Percentiles rank a stretch among this genome's conserved stretches.
These are phyloP conservation scores for Lasiommata megera DNA, from an alignment of 2,888 invertebrate species.

Conservation along the genomic window DNA sequence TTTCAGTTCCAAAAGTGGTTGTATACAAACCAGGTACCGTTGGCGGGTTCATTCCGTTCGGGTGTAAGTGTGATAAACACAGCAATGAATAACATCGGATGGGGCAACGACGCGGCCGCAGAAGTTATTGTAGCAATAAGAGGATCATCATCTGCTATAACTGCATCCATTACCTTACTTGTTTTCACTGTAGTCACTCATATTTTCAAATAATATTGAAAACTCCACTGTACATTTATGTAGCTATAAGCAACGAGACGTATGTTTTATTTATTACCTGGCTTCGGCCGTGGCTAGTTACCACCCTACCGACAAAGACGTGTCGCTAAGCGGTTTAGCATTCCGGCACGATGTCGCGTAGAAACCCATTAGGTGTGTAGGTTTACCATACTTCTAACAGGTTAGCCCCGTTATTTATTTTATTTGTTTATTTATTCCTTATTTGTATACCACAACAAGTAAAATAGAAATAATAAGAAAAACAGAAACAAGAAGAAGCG, in stretches of 20 bases:
- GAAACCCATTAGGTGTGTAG: no score
- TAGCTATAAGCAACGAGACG: neutral
- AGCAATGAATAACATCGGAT: slow-evolving; percentile 52
- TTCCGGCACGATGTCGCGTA: no score
- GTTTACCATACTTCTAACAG: no score
- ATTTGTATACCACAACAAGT: no score
- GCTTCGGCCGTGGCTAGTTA: no score
- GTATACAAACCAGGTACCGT: slow-evolving; percentile 49
- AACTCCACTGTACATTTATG: neutral
- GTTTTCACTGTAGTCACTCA: slow-evolving; percentile 46
- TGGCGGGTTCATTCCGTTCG: slow-evolving; percentile 46
- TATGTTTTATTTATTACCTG: neutral
- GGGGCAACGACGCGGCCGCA: slow-evolving; percentile 54
- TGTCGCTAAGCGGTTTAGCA: no score
- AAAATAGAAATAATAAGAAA: no score
- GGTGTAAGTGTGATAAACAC: slow-evolving; percentile 46
- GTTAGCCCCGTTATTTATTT: no score
- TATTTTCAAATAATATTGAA: slow-evolving; percentile 43
- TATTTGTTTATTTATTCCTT: no score
- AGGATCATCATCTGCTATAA: slow-evolving; percentile 43
- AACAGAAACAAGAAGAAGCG: no score
- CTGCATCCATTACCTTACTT: slow-evolving; percentile 50
- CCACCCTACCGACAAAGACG: no score
- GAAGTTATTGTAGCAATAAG: slow-evolving; percentile 46
- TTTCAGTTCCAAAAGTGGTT: slow-evolving; percentile 66